phyloP scores from a whole-genome alignment of 2,888 invertebrate genomes.

The Chloroclysta siterata region DNA sequence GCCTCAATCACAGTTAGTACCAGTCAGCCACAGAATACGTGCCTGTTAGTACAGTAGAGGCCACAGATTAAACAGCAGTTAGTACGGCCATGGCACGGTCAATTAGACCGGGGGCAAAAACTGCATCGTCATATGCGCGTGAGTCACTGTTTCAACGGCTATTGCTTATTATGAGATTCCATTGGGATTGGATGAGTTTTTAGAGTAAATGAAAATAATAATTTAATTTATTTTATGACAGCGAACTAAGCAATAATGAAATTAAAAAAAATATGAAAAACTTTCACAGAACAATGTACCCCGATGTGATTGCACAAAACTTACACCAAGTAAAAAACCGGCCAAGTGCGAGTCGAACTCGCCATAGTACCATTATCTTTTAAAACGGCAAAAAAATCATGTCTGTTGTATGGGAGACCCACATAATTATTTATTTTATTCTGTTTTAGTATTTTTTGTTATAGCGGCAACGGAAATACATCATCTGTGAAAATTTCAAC shows the following conservation, averaged over 20 bases:
- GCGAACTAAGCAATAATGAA: neutral
- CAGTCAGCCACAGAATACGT: neutral
- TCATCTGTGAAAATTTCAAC: no score
- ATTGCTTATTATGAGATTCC: slow-evolving; percentile 12
- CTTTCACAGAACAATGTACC: no score
- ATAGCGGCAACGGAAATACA: no score
- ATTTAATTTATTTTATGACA: neutral
- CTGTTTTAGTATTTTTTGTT: no score
- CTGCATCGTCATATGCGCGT: slow-evolving; percentile 42
- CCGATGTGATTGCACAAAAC: no score
- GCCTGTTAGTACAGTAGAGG: neutral
- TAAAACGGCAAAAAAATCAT: no score
- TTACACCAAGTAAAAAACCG: no score
- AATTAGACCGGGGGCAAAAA: slow-evolving; percentile 44
- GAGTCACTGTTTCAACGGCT: slow-evolving; percentile 23
- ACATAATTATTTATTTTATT: no score
- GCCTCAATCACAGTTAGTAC: slow-evolving; percentile 6
- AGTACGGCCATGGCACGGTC: slow-evolving; percentile 38
- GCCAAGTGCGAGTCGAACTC: no score
- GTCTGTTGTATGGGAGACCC: no score
- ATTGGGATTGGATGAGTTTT: slow-evolving; percentile 10
- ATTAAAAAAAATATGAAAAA: no score
- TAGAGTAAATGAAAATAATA: slow-evolving; percentile 2
- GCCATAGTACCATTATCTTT: no score
- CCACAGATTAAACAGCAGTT: slow-evolving; percentile 5